Evolutionary conservation across 2,113 vertebrate genomes (phyloP).

Genomic region (Cyanistes caeruleus): DNA sequence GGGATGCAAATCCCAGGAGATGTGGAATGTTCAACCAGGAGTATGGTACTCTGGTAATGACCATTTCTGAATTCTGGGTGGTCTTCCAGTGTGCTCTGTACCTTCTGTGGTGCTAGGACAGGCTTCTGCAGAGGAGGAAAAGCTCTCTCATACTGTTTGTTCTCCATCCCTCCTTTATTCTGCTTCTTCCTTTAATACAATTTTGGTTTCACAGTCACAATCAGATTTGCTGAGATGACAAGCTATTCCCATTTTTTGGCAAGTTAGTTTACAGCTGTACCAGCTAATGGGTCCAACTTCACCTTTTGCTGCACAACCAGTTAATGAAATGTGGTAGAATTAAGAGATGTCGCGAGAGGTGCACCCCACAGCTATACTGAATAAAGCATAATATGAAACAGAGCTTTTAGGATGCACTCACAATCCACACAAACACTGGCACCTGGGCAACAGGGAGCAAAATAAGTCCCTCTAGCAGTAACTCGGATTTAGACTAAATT

Average conservation of each 20-base stretch:
- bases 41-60: background rate
- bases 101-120: background rate
- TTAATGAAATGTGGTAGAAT: background rate
- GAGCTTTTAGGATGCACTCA: background rate
- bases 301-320: background rate
- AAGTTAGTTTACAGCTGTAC: background rate
- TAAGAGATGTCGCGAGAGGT: background rate
- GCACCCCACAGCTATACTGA: background rate
- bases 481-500: background rate
- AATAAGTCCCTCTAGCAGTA: background rate
- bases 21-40: no score
- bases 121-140: background rate
- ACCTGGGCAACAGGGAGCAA: background rate
- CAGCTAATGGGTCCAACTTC: background rate
- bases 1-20: background rate
- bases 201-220: background rate
- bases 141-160: background rate
- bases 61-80: background rate
- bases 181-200: background rate
- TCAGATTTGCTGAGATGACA: background rate
- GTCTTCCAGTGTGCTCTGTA: background rate
- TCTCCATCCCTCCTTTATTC: background rate
- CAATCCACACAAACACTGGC: background rate
- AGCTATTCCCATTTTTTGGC: background rate
- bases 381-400: background rate